Evolutionary conservation across 2,888 invertebrate genomes (phyloP).

Genomic region (Bursaphelenchus okinawaensis): DNA sequence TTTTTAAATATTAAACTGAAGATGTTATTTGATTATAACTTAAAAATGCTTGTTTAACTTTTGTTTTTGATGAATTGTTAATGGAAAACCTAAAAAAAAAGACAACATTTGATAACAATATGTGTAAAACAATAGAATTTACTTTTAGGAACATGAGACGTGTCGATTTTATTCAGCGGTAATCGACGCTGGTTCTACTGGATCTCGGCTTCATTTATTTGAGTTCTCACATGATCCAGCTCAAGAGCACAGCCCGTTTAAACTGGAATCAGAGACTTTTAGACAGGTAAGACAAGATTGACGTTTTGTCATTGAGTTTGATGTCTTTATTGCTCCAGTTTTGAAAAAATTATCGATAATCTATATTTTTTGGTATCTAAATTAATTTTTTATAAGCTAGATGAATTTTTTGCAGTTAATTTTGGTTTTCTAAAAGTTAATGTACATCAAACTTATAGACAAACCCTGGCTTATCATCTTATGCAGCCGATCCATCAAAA

Average conservation of each 20-base stretch:
- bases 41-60: too few species aligned
- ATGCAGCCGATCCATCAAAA: slow-evolving; percentile 73
- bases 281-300: slow-evolving; percentile 62
- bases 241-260: slow-evolving; percentile 60
- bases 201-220: slow-evolving; percentile 55
- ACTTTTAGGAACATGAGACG: slow-evolving; percentile 21
- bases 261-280: slow-evolving; percentile 76
- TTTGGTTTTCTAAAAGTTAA: background rate
- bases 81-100: too few species aligned
- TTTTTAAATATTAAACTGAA: too few species aligned
- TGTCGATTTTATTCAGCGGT: slow-evolving; percentile 52
- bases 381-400: background rate
- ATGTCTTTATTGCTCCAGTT: too few species aligned
- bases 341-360: too few species aligned
- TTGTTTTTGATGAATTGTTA: too few species aligned
- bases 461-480: slow-evolving; percentile 85
- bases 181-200: slow-evolving; percentile 57
- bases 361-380: background rate
- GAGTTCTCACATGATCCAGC: slow-evolving; percentile 40
- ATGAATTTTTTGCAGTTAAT: background rate
- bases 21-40: too few species aligned
- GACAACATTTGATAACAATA: too few species aligned
- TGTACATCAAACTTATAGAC: slow-evolving; percentile 58
- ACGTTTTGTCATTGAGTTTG: slow-evolving; percentile 8
- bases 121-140: background rate